phyloP scores from a whole-genome alignment of 2,888 invertebrate genomes.

The Seira sanloemensis region DNA sequence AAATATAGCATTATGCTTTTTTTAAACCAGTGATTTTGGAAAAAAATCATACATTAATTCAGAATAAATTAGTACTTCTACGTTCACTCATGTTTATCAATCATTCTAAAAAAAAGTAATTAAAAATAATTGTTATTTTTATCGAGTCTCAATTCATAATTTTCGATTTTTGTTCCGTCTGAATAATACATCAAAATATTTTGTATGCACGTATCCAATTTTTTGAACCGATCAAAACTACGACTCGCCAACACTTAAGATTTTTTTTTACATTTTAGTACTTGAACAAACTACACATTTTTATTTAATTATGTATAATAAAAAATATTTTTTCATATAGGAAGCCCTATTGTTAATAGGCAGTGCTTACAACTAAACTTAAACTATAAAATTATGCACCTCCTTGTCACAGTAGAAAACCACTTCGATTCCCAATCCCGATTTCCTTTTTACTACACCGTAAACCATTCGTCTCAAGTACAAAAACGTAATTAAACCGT shows the following conservation, averaged over 20 bases:
- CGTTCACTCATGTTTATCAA: background rate
- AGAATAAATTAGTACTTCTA: background rate
- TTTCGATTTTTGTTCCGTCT: background rate
- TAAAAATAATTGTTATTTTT: background rate
- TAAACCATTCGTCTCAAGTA: background rate
- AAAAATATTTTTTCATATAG: background rate
- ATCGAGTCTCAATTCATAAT: background rate
- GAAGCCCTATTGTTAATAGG: background rate
- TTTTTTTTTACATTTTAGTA: background rate
- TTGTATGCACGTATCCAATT: too few species aligned
- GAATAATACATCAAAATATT: too few species aligned
- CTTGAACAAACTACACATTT: too few species aligned
- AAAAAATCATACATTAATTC: background rate
- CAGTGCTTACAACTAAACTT: background rate
- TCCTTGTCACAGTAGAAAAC: slow-evolving; percentile 30
- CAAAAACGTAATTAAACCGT: background rate
- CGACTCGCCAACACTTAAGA: background rate
- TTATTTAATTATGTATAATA: background rate
- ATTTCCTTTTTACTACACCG: background rate
- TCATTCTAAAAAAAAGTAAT: background rate
- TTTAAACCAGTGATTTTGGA: background rate
- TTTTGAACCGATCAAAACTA: background rate
- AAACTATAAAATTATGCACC: slow-evolving; percentile 26
- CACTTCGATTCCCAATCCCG: background rate
- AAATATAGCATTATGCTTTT: background rate